Evolutionary conservation across 2,797 vertebrate species (phyloP).

Genomic region (Karalla daura): DNA sequence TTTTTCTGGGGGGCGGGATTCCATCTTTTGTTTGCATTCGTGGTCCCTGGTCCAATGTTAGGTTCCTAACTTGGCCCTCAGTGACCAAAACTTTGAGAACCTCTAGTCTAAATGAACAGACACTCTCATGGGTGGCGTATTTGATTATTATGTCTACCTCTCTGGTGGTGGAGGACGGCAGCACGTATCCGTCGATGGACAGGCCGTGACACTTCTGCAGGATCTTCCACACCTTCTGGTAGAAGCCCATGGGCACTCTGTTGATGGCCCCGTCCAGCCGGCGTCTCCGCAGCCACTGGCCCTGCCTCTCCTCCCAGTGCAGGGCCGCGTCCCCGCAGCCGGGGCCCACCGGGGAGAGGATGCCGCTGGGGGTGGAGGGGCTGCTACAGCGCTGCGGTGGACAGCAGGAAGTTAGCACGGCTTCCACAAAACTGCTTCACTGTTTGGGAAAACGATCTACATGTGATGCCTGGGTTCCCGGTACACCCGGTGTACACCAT

Average conservation of each 20-base stretch:
- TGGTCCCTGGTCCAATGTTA: no score
- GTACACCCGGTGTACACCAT: neutral
- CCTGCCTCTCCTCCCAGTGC: slow-evolving; percentile 92
- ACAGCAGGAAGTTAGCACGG: neutral
- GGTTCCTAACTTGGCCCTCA: no score
- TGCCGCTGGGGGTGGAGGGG: slow-evolving; percentile 92
- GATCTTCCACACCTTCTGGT: slow-evolving; percentile 97
- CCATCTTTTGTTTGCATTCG: no score
- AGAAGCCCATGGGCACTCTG: slow-evolving; percentile 96
- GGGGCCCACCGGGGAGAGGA: slow-evolving; percentile 87
- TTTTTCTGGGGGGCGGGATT: no score
- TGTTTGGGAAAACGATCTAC: slow-evolving; percentile 32
- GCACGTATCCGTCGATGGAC: slow-evolving; percentile 96
- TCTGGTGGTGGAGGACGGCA: slow-evolving; percentile 96
- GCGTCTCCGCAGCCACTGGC: slow-evolving; percentile 96
- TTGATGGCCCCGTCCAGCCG: slow-evolving; percentile 97
- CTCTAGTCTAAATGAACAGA: no score
- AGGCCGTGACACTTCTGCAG: slow-evolving; percentile 98
- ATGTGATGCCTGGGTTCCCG: slow-evolving; percentile 3
- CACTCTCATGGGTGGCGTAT: no score
- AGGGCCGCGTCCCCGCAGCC: slow-evolving; percentile 80
- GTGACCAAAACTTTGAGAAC: no score
- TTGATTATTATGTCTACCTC: no score
- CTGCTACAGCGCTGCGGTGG: slow-evolving; percentile 89
- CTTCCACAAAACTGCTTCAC: neutral